Percentiles rank a stretch among this genome's conserved stretches.
phyloP scores from a whole-genome alignment of 2,888 invertebrate species.

The Fragum sueziense region DNA sequence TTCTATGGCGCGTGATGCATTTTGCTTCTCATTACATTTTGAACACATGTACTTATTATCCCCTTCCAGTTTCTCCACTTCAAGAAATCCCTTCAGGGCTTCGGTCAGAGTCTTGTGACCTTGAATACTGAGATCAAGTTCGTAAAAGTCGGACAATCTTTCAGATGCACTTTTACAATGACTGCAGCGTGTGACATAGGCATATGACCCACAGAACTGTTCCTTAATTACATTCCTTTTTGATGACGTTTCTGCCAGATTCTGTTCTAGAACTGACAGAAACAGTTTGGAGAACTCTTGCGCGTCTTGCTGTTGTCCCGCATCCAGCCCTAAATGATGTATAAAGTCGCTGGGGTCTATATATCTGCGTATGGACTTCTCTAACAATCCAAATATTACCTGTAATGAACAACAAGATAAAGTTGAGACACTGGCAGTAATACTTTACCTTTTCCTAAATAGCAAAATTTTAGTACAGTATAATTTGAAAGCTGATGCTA shows the following conservation, averaged over 20 bases:
- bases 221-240: slow-evolving; percentile 82
- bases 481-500: background rate
- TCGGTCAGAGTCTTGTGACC: slow-evolving; percentile 84
- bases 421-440: too few relatives aligned
- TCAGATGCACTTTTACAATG: slow-evolving; percentile 85
- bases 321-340: slow-evolving; percentile 85
- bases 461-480: background rate
- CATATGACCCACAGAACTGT: slow-evolving; percentile 84
- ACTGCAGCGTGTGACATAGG: slow-evolving; percentile 83
- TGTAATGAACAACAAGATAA: slow-evolving; percentile 80
- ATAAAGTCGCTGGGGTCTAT: slow-evolving; percentile 86
- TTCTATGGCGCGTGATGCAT: slow-evolving; percentile 85
- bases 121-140: slow-evolving; percentile 85
- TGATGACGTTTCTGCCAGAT: slow-evolving; percentile 81
- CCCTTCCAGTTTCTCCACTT: slow-evolving; percentile 85
- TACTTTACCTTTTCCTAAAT: background rate
- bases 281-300: slow-evolving; percentile 87
- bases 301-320: slow-evolving; percentile 86
- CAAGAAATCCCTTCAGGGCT: slow-evolving; percentile 85
- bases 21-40: slow-evolving; percentile 85
- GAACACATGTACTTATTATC: slow-evolving; percentile 86
- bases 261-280: slow-evolving; percentile 85
- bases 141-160: slow-evolving; percentile 85
- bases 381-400: slow-evolving; percentile 86
- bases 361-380: slow-evolving; percentile 84